Evolutionary conservation across 2,888 invertebrate genomes (phyloP), one percentile per base, ranked within the genome.

Genomic region (Notodonta ziczac): DNA sequence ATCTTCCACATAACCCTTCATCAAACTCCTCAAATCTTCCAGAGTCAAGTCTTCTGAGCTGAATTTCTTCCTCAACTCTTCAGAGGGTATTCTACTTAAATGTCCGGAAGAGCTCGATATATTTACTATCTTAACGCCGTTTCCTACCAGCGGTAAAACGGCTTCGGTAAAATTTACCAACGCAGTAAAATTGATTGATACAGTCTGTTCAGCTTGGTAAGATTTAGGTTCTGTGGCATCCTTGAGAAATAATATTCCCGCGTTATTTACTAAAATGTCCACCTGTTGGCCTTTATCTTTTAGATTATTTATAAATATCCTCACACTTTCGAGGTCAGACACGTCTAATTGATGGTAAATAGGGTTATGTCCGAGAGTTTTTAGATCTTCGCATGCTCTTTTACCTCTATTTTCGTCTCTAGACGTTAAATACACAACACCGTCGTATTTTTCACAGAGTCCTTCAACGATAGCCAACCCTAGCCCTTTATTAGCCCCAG

Each of bases 231-330:
- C 90, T n/a, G 70, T 74, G 1, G 90, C 78, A 61, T 89, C 88
- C 74, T 89, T 89, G 0, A 87, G 74, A 72, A 89, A 91, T 1
- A 91, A 70, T 62, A 93, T 74, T 69, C 95, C 97, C 9, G 97
- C 97, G 85, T 97, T 97, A 77, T 97, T 97, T 7, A 97, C 92
- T 16, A 97, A 85, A 50, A 97, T 85, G 77, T 97, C 96, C 4
- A 97, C 84, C 53, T 96, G 95, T 57, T 94, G 95, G 76, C 96
- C 90, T 57, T 90, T 93, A 8, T 90, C 80, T 73, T 92, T 84
- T 3, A 97, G 80, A 67, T 93, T 93, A 53, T 94, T 87, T 40
- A 87, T 82, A 67, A 97, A 95, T 24, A 72, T 85, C 13, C 87
- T 72, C 16, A 97, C 88, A 76, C 96, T 97, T 4, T 85, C 80